A percentile compares a stretch with the other conserved stretches of the same genome.
phyloP scores from a whole-genome alignment of 1,140 invertebrate species.

The Probaryconus sp. region DNA sequence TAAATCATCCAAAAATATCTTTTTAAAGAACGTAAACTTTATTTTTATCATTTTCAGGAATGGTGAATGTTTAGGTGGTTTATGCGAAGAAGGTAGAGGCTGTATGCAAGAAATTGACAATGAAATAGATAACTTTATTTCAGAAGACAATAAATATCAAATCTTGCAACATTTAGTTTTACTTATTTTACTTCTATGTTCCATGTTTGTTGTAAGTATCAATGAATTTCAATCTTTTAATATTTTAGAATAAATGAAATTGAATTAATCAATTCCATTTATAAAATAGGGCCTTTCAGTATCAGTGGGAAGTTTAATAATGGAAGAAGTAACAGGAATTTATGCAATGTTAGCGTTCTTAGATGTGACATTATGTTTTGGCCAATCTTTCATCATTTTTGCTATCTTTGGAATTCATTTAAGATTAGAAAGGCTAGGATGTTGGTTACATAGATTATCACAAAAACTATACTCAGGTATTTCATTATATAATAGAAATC shows the following conservation, averaged over 20 bases:
- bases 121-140: slow-evolving; percentile 61
- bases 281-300: slow-evolving; percentile 91
- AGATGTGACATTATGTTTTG: slow-evolving; percentile 92
- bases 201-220: slow-evolving; percentile 92
- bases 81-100: slow-evolving; percentile 57
- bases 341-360: slow-evolving; percentile 95
- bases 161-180: slow-evolving; percentile 89
- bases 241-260: background rate
- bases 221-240: background rate
- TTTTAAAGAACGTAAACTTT: too few species aligned
- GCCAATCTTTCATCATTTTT: slow-evolving; percentile 91
- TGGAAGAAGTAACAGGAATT: slow-evolving; percentile 91
- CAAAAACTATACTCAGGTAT: slow-evolving; percentile 66
- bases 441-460: slow-evolving; percentile 68
- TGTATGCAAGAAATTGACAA: slow-evolving; percentile 60
- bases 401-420: slow-evolving; percentile 91
- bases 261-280: background rate
- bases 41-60: too few species aligned
- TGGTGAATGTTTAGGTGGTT: slow-evolving; percentile 67
- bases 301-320: slow-evolving; percentile 90
- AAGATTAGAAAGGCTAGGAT: slow-evolving; percentile 73
- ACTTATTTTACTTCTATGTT: slow-evolving; percentile 87
- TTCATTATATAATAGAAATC: slow-evolving; percentile 2
- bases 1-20: too few species aligned
- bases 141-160: slow-evolving; percentile 82